Conservation (phyloP, 2,888 invertebrate species). For the Balanococcus diminutus region DNA sequence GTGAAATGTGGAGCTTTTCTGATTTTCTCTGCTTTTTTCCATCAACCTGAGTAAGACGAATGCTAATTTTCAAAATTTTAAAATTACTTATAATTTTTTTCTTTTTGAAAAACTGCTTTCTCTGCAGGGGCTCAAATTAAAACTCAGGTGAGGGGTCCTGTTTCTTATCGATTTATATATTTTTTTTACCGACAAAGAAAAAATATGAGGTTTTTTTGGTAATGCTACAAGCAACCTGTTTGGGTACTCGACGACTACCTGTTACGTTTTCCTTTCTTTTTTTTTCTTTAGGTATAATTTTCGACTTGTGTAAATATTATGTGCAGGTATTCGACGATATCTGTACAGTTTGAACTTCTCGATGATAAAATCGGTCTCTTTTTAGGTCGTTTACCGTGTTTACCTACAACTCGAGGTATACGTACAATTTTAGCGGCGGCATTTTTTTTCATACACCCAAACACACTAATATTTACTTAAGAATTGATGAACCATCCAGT, state of each 20-base stretch:
- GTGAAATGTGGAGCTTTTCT: too few species aligned
- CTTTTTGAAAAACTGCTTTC: too few species aligned
- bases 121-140: too few species aligned
- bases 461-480: background rate
- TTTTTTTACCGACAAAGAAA: too few species aligned
- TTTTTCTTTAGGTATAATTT: background rate
- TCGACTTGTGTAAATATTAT: background rate
- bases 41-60: too few species aligned
- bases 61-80: too few species aligned
- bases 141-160: too few species aligned
- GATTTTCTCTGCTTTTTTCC: too few species aligned
- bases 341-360: background rate
- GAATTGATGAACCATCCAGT: background rate
- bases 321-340: background rate
- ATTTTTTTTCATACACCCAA: background rate
- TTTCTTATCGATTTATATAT: too few species aligned
- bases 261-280: background rate
- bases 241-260: background rate
- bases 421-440: background rate
- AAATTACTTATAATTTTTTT: too few species aligned
- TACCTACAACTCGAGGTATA: background rate
- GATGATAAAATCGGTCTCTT: background rate
- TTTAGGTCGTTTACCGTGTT: background rate
- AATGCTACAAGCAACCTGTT: too few species aligned
- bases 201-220: too few species aligned